Evolutionary conservation across 2,888 invertebrate species (phyloP), one percentile per base, ranked within the genome.

Genomic region (Macaria liturata): DNA sequence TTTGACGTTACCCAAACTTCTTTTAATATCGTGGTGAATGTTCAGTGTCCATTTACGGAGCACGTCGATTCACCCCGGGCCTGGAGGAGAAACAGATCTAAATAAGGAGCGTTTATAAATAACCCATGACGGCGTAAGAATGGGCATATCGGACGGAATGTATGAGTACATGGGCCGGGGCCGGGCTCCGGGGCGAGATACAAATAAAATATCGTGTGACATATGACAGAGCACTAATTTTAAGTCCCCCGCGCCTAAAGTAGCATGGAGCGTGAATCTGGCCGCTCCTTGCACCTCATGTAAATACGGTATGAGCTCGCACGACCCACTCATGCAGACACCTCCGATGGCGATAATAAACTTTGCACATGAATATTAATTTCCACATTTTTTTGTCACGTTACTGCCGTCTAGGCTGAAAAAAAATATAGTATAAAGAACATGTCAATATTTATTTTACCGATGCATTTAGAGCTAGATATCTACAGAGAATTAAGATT

Each of bases 101-200:
- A 83, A 88, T 86, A 85, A 83, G 84, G 84, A 68, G 68, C 70
- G 73, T 76, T 81, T 86, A 90, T 88, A 88, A 89, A 89, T 91
- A 90, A 73, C 75, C 72, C 76, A 71, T 81, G 83, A 85, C 85
- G 80, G 70, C 71, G 70, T 76, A 79, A 83, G 84, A 81, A 84
- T 82, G 77, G 76, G 76, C 81, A 80, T 81, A 82, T 82, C 75
- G 75, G 81, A 83, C 81, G 80, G 82, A 84, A 82, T 80, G 76
- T 20, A 20, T 20, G 20, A 20, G 20, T 20, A 20, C 20, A 20
- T 20, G 77, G 78, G 73, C 66, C 64, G 72, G 8, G 31, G 54
- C 54, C 70, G 71, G 74, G 69, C 80, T 69, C 66, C 71, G 74
- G 73, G 69, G 71, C 68, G 75, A 76, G 78, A 74, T 81, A 77